phyloP scores from a whole-genome alignment of 2,888 invertebrate species.

The Andrena flavipes region DNA sequence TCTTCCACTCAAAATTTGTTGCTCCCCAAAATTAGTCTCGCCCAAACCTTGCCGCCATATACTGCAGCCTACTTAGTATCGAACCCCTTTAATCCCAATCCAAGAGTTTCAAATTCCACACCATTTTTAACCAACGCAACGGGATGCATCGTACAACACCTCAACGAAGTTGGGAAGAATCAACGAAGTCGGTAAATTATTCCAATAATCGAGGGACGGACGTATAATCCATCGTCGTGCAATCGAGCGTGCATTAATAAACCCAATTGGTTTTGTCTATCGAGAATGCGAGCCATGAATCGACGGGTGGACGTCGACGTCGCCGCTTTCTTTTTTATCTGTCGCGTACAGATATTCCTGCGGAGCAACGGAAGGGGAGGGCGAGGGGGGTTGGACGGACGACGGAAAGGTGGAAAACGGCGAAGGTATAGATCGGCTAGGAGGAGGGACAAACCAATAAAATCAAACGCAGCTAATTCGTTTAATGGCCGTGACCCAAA shows the following conservation, averaged over 20 bases:
- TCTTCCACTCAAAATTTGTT: no score
- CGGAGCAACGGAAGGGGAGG: not conserved
- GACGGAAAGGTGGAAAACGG: conserved; percentile 38
- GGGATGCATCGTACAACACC: no score
- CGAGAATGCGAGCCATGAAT: conserved; percentile 32
- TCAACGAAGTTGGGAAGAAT: no score
- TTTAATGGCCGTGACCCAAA: conserved; percentile 78
- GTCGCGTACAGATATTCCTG: conserved; percentile 39
- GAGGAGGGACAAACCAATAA: conserved; percentile 72
- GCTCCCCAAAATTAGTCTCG: no score
- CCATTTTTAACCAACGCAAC: no score
- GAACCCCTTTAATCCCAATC: no score
- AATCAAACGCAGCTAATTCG: conserved; percentile 81
- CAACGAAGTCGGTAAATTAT: conserved; percentile 23
- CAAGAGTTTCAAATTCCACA: no score
- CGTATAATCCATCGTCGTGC: not conserved
- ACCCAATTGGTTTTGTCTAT: conserved; percentile 47
- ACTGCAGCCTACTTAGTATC: no score
- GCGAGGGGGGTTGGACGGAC: not conserved
- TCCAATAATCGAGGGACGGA: conserved; percentile 21
- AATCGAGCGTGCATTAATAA: conserved; percentile 34
- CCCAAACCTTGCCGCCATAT: no score
- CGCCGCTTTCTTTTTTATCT: conserved; percentile 48
- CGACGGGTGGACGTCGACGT: conserved; percentile 15
- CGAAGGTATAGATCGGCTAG: conserved; percentile 16